phyloP scores from a whole-genome alignment of 2,797 vertebrate genomes.

The Delichon dasypus region DNA sequence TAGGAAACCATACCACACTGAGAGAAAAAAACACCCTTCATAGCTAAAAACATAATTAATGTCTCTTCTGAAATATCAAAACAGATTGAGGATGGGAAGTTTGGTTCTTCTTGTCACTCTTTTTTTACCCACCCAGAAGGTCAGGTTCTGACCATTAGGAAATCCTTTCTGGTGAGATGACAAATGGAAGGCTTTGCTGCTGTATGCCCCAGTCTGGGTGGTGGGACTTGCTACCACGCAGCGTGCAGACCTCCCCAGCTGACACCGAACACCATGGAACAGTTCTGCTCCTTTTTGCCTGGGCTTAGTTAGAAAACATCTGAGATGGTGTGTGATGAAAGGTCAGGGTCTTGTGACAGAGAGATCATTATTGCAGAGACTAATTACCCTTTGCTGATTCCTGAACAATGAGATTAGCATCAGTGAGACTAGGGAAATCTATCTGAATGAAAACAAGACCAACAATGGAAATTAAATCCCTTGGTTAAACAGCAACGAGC shows the following conservation, averaged over 20 bases:
- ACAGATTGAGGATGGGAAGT: not conserved
- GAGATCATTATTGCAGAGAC: not conserved
- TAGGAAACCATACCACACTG: not conserved
- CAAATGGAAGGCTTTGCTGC: not conserved
- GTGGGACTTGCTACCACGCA: fast-evolving
- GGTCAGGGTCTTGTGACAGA: not conserved
- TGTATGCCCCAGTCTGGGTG: fast-evolving
- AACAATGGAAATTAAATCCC: constrained; percentile 25
- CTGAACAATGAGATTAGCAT: constrained; percentile 10
- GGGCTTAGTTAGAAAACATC: not conserved
- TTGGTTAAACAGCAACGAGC: not conserved
- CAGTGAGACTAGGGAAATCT: not conserved
- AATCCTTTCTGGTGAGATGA: not conserved
- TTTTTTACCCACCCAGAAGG: not conserved
- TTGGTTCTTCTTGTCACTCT: not conserved
- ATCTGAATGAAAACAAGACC: not conserved
- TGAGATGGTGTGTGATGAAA: not conserved
- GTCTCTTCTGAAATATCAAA: not conserved
- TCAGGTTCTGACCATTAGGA: not conserved
- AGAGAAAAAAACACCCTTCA: not conserved
- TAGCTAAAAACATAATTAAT: not conserved
- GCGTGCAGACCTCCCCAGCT: fast-evolving
- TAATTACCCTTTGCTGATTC: constrained; percentile 45
- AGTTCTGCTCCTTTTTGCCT: not conserved
- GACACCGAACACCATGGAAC: not conserved